These are phyloP conservation scores for Apamea crenata DNA, from an alignment of 2,888 invertebrate genomes.

Conservation along the genomic window DNA sequence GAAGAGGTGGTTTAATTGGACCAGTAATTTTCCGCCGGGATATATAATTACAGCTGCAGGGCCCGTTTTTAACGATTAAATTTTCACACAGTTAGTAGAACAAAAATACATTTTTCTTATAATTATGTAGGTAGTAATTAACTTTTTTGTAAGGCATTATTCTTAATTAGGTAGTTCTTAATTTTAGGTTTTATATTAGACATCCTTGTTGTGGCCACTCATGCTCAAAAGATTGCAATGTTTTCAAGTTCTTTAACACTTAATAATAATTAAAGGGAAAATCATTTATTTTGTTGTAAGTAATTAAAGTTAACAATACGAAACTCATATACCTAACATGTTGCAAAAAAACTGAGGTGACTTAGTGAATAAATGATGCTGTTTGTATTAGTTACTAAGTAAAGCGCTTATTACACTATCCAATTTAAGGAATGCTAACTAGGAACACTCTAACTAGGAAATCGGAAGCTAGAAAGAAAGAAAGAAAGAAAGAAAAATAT, in stretches of 20 bases:
- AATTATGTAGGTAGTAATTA: background rate
- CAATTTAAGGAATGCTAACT: no score
- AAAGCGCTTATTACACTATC: no score
- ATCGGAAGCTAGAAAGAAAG: no score
- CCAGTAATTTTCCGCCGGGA: background rate
- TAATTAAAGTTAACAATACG: slow-evolving; percentile 9
- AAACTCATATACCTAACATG: slow-evolving; percentile 1
- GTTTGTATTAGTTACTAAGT: background rate
- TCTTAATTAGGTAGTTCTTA: background rate
- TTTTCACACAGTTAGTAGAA: background rate
- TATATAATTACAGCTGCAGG: background rate
- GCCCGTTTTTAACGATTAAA: no score
- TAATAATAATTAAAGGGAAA: slow-evolving; percentile 12
- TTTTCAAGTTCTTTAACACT: background rate
- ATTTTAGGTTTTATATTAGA: background rate
- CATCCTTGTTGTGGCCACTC: background rate
- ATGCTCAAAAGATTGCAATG: slow-evolving; percentile 6
- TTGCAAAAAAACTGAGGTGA: slow-evolving; percentile 4
- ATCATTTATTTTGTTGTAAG: background rate
- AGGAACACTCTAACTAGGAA: no score
- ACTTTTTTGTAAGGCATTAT: background rate
- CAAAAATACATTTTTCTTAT: background rate
- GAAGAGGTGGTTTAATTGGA: background rate
- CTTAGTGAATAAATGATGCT: slow-evolving; percentile 19
- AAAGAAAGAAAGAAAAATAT: no score